phyloP scores from a whole-genome alignment of 2,888 invertebrate genomes.

The Oligia latruncula region DNA sequence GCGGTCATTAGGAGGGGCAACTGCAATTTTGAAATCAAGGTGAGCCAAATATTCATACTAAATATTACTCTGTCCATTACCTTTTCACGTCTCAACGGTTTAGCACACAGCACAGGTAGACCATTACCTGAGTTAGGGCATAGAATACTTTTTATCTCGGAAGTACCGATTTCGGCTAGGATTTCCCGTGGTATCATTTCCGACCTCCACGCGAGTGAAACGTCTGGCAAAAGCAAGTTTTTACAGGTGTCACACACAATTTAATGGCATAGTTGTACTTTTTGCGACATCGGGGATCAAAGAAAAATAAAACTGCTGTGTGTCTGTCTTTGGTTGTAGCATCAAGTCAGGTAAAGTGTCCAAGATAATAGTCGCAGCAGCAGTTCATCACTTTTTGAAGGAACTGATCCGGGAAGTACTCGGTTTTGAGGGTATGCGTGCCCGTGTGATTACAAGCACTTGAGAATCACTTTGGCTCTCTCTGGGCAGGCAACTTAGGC shows the following conservation, averaged over 20 bases:
- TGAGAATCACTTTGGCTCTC: neutral
- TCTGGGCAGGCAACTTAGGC: neutral
- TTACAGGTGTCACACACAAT: neutral
- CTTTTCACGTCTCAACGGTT: neutral
- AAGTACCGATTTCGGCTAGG: neutral
- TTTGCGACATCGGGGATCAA: neutral
- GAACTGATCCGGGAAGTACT: neutral
- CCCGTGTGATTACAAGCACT: neutral
- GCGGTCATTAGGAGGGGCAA: constrained; percentile 94
- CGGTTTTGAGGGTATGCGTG: neutral
- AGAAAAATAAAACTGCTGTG: neutral
- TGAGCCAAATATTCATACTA: constrained; percentile 52
- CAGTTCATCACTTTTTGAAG: neutral
- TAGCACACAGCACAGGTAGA: neutral
- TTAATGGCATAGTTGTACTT: neutral
- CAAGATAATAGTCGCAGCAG: neutral
- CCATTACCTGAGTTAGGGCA: neutral
- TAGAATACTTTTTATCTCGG: neutral
- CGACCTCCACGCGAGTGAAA: neutral
- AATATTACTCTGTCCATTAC: neutral
- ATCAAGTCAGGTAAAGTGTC: neutral
- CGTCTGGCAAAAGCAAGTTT: neutral
- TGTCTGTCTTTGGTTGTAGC: neutral
- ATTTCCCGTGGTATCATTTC: neutral
- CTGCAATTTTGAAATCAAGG: constrained; percentile 95